Conservation (phyloP, 92 coral and sea anemone species). For the Phenganax marumi region DNA sequence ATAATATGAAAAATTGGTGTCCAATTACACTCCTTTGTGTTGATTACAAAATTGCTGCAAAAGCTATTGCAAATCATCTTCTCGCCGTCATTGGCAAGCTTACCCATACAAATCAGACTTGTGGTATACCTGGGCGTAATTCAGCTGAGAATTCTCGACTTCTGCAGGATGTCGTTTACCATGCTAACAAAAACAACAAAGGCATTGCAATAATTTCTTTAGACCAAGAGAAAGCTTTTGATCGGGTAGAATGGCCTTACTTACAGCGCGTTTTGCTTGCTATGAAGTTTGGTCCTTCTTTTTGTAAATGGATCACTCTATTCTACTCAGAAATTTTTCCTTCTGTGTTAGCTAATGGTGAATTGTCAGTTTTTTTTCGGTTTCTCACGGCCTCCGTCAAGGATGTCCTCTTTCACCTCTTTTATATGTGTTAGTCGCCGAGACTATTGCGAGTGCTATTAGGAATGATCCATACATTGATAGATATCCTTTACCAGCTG, state of each 20-base stretch:
- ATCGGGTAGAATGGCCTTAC: conserved; percentile 55
- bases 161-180: conserved; percentile 8
- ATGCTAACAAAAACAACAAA: neutral
- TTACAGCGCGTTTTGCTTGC: conserved; percentile 22
- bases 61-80: conserved; percentile 34
- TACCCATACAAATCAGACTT: conserved; percentile 45
- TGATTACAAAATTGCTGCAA: conserved; percentile 55
- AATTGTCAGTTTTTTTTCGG: neutral
- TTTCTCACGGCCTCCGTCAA: conserved; percentile 27
- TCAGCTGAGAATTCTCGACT: conserved; percentile 49
- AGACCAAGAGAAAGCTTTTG: conserved; percentile 63
- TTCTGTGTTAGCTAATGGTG: conserved; percentile 29
- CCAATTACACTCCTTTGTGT: conserved; percentile 57
- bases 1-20: conserved; percentile 56
- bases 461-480: neutral
- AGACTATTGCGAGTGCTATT: conserved; percentile 36
- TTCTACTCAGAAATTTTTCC: conserved; percentile 37
- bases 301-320: conserved; percentile 34
- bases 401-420: conserved; percentile 48
- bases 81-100: conserved; percentile 32
- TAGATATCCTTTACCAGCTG: conserved; percentile 11
- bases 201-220: conserved; percentile 48
- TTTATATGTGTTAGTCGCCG: conserved; percentile 28
- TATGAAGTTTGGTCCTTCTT: conserved; percentile 61
- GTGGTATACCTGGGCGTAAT: conserved; percentile 52